phyloP scores from a whole-genome alignment of 2,113 vertebrate species.

The Oophaga pumilio region DNA sequence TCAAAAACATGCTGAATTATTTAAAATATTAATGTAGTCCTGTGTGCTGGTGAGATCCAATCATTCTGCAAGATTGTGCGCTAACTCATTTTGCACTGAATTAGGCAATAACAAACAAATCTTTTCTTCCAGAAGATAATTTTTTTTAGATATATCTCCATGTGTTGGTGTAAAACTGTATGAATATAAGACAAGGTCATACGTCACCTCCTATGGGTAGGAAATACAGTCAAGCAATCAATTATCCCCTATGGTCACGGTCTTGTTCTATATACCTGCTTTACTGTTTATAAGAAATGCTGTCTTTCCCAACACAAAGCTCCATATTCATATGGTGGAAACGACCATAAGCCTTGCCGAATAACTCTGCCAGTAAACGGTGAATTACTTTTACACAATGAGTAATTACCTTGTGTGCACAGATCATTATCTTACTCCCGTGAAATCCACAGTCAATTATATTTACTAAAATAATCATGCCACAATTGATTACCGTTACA shows the following conservation, averaged over 20 bases:
- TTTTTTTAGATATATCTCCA: neutral
- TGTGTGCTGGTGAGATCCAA: too few species aligned
- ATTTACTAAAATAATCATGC: conserved; percentile 43
- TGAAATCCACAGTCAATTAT: neutral
- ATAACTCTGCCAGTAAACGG: neutral
- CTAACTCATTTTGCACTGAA: too few species aligned
- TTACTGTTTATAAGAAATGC: neutral
- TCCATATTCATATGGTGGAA: neutral
- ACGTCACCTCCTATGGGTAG: neutral
- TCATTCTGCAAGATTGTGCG: too few species aligned
- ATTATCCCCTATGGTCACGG: neutral
- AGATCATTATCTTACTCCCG: conserved; percentile 15
- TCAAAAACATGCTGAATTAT: too few species aligned
- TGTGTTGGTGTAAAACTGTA: neutral
- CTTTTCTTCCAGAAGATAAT: neutral
- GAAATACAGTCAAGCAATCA: neutral
- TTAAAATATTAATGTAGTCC: too few species aligned
- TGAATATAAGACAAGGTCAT: conserved; percentile 32
- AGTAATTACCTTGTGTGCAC: conserved; percentile 11
- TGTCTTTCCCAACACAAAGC: neutral
- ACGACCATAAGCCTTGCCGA: neutral
- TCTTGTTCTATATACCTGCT: neutral
- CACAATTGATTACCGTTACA: conserved; percentile 45
- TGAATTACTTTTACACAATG: conserved; percentile 13
- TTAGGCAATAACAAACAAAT: too few species aligned